Conservation (phyloP, 2,797 vertebrate species). For the Xenopus petersii region DNA sequence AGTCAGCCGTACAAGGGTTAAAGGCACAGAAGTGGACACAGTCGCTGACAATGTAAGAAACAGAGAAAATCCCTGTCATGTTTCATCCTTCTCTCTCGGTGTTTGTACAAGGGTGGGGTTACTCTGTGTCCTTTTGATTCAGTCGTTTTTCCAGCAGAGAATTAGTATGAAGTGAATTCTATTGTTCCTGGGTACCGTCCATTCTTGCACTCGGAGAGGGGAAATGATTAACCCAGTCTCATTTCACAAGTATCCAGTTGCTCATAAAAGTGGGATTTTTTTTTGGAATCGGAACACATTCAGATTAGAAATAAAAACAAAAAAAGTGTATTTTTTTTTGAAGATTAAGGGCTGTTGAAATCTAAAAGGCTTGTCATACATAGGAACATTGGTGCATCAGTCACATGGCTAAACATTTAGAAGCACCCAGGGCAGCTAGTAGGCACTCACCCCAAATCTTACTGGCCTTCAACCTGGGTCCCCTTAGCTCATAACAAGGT, state of each 20-base stretch:
- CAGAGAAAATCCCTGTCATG: conserved; percentile 14
- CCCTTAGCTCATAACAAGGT: no score
- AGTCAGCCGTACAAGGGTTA: no score
- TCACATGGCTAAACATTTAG: no score
- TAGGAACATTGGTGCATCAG: no score
- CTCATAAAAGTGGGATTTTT: conserved; percentile 23
- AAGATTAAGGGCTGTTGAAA: no score
- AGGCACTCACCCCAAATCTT: no score
- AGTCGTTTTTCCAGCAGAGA: conserved; percentile 11
- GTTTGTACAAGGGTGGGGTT: conserved; percentile 15
- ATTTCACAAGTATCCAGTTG: conserved; percentile 41
- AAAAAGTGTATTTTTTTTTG: no score
- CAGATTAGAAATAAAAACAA: no score
- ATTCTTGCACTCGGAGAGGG: conserved; percentile 29
- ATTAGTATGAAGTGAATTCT: conserved; percentile 23
- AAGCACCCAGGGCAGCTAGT: no score
- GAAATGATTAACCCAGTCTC: conserved; percentile 36
- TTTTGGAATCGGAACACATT: no score
- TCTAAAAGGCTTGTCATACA: no score
- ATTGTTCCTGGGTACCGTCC: conserved; percentile 41
- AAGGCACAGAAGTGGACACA: background rate
- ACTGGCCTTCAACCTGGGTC: no score
- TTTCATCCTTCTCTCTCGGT: background rate
- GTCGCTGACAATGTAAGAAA: conserved; percentile 9
- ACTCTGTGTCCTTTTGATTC: background rate